A percentile compares a stretch with the other conserved stretches of the same genome.
Conservation (phyloP, 1,140 invertebrate genomes). For the Chrysoperla carnea region DNA sequence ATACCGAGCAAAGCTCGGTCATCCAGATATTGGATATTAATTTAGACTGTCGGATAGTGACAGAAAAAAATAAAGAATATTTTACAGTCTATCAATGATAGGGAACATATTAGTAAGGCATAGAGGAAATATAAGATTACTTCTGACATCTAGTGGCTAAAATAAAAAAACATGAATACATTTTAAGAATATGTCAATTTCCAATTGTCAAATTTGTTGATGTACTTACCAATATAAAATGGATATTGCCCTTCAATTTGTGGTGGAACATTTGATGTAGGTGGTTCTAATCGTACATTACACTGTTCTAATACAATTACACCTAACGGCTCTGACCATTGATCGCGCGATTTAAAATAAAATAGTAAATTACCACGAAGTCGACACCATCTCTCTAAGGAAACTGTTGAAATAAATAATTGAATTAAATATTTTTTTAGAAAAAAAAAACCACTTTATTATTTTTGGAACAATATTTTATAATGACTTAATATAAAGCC, state of each 20-base stretch:
- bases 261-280: conserved; percentile 27
- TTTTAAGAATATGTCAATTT: too few species aligned
- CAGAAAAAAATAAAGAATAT: too few species aligned
- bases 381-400: conserved; percentile 73
- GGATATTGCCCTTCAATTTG: conserved; percentile 38
- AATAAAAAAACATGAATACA: too few species aligned
- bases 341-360: conserved; percentile 81
- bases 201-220: background rate
- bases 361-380: conserved; percentile 85
- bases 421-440: background rate
- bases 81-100: too few species aligned
- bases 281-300: conserved; percentile 47
- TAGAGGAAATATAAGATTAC: too few species aligned
- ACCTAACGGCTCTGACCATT: conserved; percentile 72
- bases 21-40: too few species aligned
- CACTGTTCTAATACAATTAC: conserved; percentile 79
- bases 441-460: too few species aligned
- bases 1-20: too few species aligned
- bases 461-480: background rate
- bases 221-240: conserved; percentile 45
- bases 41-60: too few species aligned
- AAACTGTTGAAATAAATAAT: conserved; percentile 38
- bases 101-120: too few species aligned
- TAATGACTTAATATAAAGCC: background rate
- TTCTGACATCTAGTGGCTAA: too few species aligned